A percentile compares a stretch with the other conserved stretches of the same genome.
phyloP scores from a whole-genome alignment of 2,888 invertebrate species.

The Conops quadrifasciatus region DNA sequence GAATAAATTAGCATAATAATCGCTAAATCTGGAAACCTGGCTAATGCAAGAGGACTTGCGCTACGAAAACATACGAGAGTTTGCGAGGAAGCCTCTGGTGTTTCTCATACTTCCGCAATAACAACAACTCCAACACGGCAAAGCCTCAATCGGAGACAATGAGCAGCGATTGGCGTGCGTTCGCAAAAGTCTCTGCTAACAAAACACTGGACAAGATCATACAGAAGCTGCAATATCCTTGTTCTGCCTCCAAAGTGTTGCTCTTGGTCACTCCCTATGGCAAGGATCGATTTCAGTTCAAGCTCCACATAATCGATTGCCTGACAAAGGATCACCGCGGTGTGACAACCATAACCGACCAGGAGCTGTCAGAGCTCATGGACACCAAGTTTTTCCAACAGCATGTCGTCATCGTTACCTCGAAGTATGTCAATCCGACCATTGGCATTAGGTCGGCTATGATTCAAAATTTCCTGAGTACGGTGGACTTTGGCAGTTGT shows the following conservation, averaged over 20 bases:
- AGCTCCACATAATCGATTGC: constrained; percentile 44
- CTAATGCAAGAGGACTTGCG: constrained; percentile 5
- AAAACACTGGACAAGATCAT: constrained; percentile 41
- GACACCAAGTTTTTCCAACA: constrained; percentile 37
- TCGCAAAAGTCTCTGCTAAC: constrained; percentile 11
- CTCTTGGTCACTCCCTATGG: constrained; percentile 45
- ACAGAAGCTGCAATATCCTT: constrained; percentile 32
- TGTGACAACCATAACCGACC: constrained; percentile 41
- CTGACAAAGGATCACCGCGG: constrained; percentile 35
- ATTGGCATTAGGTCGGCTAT: constrained; percentile 36
- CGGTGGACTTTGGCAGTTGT: constrained; percentile 13
- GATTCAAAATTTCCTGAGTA: constrained; percentile 38
- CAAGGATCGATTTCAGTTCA: constrained; percentile 39
- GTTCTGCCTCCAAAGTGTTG: constrained; percentile 37
- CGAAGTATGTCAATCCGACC: constrained; percentile 42
- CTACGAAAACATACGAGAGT: constrained; percentile 4
- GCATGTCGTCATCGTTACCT: constrained; percentile 42
- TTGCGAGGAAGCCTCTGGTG: not conserved
- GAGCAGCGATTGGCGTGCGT: not conserved
- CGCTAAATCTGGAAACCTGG: not conserved
- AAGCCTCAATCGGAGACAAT: too few species aligned
- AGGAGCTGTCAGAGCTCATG: constrained; percentile 39
- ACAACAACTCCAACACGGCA: not conserved
- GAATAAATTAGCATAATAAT: too few species aligned
- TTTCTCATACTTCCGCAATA: too few species aligned